Conservation (phyloP, 2,113 vertebrate species). For the Percina caprodes region DNA sequence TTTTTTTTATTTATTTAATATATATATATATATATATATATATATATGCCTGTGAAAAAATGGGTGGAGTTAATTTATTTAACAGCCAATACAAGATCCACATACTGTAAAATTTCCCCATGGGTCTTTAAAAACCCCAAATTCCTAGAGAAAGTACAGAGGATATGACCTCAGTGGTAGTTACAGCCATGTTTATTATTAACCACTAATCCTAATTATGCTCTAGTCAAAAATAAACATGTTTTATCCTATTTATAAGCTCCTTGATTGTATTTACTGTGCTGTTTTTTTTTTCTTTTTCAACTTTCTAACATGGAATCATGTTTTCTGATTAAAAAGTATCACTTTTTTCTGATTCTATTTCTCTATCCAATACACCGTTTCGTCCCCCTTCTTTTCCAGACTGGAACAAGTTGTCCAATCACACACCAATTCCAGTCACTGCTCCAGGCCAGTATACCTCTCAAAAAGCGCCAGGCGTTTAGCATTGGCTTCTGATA, state of each 20-base stretch:
- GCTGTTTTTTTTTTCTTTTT: background rate
- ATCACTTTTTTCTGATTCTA: slow-evolving; percentile 1
- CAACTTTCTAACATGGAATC: background rate
- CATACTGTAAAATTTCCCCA: background rate
- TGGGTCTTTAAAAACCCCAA: background rate
- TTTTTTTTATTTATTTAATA: no score
- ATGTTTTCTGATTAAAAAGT: slow-evolving; percentile 18
- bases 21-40: no score
- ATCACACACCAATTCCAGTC: slow-evolving; percentile 55
- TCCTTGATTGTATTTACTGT: background rate
- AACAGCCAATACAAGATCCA: background rate
- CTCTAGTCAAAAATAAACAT: background rate
- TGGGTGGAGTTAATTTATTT: no score
- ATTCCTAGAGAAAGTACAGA: background rate
- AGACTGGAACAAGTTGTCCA: slow-evolving; percentile 41
- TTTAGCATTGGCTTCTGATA: slow-evolving; percentile 64
- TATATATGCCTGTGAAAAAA: no score
- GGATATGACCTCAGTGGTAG: background rate
- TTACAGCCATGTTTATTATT: background rate
- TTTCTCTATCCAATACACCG: background rate
- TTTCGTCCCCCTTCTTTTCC: background rate
- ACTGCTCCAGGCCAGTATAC: slow-evolving; percentile 34
- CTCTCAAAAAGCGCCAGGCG: slow-evolving; percentile 25
- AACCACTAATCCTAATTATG: background rate
- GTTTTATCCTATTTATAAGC: background rate